Evolutionary conservation across 2,888 invertebrate species (phyloP).

Genomic region (Stenodera caucasica): DNA sequence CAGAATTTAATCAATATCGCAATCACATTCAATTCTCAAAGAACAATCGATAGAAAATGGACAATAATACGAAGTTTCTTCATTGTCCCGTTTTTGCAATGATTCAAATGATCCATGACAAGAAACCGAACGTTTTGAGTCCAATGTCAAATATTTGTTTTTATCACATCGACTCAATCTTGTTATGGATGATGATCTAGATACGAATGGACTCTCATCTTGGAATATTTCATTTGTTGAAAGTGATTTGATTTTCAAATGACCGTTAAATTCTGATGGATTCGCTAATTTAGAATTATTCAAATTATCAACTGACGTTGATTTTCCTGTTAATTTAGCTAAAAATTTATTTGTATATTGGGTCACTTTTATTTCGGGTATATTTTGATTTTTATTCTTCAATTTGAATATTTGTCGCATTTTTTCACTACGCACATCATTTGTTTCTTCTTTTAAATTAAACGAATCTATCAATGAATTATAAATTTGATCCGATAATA

Average conservation of each 20-base stretch:
- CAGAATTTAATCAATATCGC: not conserved
- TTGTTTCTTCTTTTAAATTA: constrained; percentile 53
- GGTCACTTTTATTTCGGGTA: constrained; percentile 51
- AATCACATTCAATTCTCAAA: constrained; percentile 20
- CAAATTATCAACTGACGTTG: constrained; percentile 59
- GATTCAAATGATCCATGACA: constrained; percentile 50
- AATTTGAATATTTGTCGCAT: constrained; percentile 58
- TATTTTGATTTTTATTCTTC: constrained; percentile 42
- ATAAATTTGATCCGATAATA: constrained; percentile 61
- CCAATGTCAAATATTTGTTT: constrained; percentile 31
- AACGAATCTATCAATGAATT: constrained; percentile 58
- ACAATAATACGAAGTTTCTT: constrained; percentile 34
- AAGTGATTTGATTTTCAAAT: constrained; percentile 53
- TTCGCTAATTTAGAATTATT: constrained; percentile 36
- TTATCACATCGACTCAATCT: constrained; percentile 36
- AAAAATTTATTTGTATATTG: constrained; percentile 58
- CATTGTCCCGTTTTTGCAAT: constrained; percentile 30
- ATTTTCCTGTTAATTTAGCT: constrained; percentile 56
- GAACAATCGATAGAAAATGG: constrained; percentile 23
- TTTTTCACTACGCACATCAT: constrained; percentile 47
- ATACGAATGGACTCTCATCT: constrained; percentile 40
- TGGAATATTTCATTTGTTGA: constrained; percentile 57
- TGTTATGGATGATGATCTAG: constrained; percentile 42
- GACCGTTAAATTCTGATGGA: constrained; percentile 28
- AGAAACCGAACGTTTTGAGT: constrained; percentile 40